A percentile compares a stretch with the other conserved stretches of the same genome.
Evolutionary conservation across 2,888 invertebrate species (phyloP).

Genomic region (Hydroisotoma schaefferi): DNA sequence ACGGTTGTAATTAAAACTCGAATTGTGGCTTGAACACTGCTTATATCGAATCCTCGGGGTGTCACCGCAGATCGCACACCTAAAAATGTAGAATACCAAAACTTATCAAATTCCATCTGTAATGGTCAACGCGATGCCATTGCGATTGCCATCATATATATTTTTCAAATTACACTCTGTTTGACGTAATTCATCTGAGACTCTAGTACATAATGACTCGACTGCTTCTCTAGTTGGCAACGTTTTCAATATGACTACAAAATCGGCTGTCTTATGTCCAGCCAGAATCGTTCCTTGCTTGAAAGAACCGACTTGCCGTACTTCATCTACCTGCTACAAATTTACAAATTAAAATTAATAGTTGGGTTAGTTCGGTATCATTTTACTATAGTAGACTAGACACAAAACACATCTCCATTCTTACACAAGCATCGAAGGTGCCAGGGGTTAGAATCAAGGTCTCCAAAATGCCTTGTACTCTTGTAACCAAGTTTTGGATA

Average conservation of each 20-base stretch:
- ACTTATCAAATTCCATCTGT: too few relatives aligned
- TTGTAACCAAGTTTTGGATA: constrained; percentile 87
- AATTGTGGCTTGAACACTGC: constrained; percentile 78
- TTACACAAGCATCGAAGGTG: constrained; percentile 90
- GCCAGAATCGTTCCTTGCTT: constrained; percentile 97
- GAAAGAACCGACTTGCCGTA: constrained; percentile 93
- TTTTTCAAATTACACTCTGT: constrained; percentile 53
- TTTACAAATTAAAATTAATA: not conserved
- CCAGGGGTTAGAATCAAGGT: constrained; percentile 91
- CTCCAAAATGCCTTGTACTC: constrained; percentile 90
- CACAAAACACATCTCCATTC: constrained; percentile 50
- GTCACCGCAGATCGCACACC: constrained; percentile 53
- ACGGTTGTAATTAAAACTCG: constrained; percentile 89
- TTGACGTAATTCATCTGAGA: constrained; percentile 70
- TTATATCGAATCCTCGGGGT: constrained; percentile 79
- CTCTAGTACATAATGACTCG: constrained; percentile 65
- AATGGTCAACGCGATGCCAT: too few relatives aligned
- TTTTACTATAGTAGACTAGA: not conserved
- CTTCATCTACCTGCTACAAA: constrained; percentile 80
- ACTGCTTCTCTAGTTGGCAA: constrained; percentile 94
- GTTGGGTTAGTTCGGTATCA: not conserved
- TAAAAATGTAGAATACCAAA: constrained; percentile 46
- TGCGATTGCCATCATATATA: too few relatives aligned
- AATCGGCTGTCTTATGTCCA: constrained; percentile 91
- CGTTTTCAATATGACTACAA: constrained; percentile 94